phyloP scores from a whole-genome alignment of 2,113 vertebrate species.

The Tetrax tetrax region DNA sequence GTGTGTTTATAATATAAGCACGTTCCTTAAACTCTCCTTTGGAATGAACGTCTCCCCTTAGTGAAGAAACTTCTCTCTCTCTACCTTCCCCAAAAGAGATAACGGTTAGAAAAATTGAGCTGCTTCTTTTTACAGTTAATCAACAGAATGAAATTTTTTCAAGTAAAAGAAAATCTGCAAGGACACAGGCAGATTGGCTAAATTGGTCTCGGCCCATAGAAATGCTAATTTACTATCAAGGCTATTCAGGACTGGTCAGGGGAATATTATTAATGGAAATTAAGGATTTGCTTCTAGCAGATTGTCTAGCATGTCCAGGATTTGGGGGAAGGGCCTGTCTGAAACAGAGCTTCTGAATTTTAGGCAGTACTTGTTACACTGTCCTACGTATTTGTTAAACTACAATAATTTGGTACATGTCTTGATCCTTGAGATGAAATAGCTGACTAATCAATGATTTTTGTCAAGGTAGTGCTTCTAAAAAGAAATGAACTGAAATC shows the following conservation, averaged over 20 bases:
- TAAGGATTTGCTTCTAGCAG: conserved; percentile 49
- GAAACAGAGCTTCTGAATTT: neutral
- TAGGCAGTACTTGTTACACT: neutral
- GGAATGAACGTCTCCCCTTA: neutral
- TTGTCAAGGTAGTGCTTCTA: neutral
- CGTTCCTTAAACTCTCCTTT: neutral
- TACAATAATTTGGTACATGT: neutral
- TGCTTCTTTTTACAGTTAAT: neutral
- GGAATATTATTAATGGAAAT: conserved; percentile 64
- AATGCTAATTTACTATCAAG: conserved; percentile 49
- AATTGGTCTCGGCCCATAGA: conserved; percentile 13
- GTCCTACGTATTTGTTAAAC: neutral
- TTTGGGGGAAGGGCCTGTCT: conserved; percentile 55
- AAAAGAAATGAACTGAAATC: neutral
- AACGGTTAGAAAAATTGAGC: neutral
- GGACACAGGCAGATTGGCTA: neutral
- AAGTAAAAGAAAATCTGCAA: neutral
- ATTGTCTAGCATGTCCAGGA: conserved; percentile 7
- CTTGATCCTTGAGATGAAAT: neutral
- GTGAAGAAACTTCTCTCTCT: neutral
- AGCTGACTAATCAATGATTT: neutral
- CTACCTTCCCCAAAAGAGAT: neutral
- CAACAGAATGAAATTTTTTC: neutral
- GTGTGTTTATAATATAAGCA: neutral
- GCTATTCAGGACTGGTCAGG: conserved; percentile 56